Conservation (phyloP, 2,113 vertebrate genomes). For the Crotalus horridus region DNA sequence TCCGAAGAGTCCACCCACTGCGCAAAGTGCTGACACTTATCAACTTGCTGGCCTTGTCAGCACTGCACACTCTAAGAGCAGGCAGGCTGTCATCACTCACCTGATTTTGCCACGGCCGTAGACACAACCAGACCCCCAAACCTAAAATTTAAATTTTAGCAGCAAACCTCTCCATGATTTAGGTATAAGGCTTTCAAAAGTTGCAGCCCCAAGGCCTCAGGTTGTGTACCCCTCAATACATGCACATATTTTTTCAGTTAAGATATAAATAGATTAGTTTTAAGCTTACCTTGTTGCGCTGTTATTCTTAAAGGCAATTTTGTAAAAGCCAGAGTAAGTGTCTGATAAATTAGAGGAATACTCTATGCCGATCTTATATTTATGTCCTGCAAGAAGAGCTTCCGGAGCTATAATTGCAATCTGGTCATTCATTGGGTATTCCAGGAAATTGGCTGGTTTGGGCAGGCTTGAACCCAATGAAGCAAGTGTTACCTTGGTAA, state of each 20-base stretch:
- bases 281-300: conserved; percentile 66
- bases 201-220: not conserved
- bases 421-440: conserved; percentile 83
- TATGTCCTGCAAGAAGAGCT: conserved; percentile 72
- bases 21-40: too few relatives aligned
- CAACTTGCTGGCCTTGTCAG: too few relatives aligned
- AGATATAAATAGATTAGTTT: not conserved
- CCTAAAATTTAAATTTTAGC: not conserved
- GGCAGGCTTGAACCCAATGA: conserved; percentile 50
- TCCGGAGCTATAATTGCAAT: conserved; percentile 80
- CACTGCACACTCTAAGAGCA: too few relatives aligned
- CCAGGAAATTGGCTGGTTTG: conserved; percentile 70
- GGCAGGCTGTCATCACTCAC: too few relatives aligned
- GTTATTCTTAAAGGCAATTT: conserved; percentile 81
- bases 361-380: conserved; percentile 77
- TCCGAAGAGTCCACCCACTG: too few relatives aligned
- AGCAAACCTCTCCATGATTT: not conserved
- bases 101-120: too few relatives aligned
- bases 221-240: not conserved
- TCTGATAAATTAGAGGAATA: conserved; percentile 83
- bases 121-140: not conserved
- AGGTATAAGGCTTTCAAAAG: not conserved
- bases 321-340: conserved; percentile 88
- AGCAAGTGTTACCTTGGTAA: conserved; percentile 71
- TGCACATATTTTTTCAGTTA: not conserved